phyloP scores from a whole-genome alignment of 1,140 invertebrate genomes.

The Luehdorfia chinensis region DNA sequence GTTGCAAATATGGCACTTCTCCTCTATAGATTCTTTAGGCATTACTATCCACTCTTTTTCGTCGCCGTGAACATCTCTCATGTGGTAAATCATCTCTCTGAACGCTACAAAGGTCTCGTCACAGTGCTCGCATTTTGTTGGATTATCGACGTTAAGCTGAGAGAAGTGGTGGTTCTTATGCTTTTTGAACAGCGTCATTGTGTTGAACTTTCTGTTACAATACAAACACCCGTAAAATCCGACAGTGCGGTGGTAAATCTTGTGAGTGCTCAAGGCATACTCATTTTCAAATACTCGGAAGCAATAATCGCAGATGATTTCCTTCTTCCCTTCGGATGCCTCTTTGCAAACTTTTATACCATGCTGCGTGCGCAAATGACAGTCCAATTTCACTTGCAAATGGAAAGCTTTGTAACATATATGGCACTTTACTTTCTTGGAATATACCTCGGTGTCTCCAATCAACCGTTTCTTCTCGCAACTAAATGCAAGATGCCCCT shows the following conservation, averaged over 20 bases:
- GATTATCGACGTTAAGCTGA: slow-evolving; percentile 61
- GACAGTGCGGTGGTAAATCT: slow-evolving; percentile 61
- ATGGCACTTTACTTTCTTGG: slow-evolving; percentile 65
- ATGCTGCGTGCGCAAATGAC: slow-evolving; percentile 67
- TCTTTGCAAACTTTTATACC: slow-evolving; percentile 47
- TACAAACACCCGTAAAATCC: slow-evolving; percentile 69
- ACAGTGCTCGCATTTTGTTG: slow-evolving; percentile 69
- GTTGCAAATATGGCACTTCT: slow-evolving; percentile 66
- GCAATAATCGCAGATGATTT: slow-evolving; percentile 70
- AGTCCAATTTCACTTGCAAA: slow-evolving; percentile 71
- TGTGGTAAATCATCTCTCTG: slow-evolving; percentile 66
- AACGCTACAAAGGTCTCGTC: slow-evolving; percentile 68
- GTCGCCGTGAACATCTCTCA: slow-evolving; percentile 62
- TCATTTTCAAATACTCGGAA: slow-evolving; percentile 69
- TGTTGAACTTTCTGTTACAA: slow-evolving; percentile 65
- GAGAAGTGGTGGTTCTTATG: slow-evolving; percentile 68
- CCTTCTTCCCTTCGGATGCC: slow-evolving; percentile 38
- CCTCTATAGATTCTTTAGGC: slow-evolving; percentile 60
- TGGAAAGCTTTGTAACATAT: slow-evolving; percentile 74
- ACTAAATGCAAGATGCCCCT: slow-evolving; percentile 63
- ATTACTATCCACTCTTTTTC: slow-evolving; percentile 66
- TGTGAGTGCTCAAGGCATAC: slow-evolving; percentile 57
- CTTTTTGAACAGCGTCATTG: slow-evolving; percentile 53
- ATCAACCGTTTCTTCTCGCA: slow-evolving; percentile 69
- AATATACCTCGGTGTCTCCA: slow-evolving; percentile 63